Evolutionary conservation across 37 sponge, comb jelly and placozoan genomes (phyloP).

Genomic region (Mnemiopsis leidyi): DNA sequence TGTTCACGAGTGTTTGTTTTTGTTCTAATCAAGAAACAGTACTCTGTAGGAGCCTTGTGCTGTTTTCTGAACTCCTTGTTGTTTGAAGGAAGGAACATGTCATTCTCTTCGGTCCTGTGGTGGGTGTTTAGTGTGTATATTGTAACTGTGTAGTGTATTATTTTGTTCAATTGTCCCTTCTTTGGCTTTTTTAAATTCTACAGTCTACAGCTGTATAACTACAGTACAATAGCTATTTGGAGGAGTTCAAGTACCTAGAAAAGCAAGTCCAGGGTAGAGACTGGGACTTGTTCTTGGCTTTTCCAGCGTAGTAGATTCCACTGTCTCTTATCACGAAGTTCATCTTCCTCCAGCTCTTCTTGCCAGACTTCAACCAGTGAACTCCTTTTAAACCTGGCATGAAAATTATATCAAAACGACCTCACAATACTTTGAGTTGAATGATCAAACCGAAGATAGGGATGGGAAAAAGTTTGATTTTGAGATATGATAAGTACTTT

Average conservation of each 20-base stretch:
- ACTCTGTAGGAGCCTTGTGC: slow-evolving; percentile 61
- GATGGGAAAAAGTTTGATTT: too few species aligned
- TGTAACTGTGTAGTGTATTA: too few species aligned
- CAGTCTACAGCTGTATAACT: too few species aligned
- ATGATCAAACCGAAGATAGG: too few species aligned
- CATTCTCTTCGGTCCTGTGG: slow-evolving; percentile 59
- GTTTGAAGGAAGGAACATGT: slow-evolving; percentile 44
- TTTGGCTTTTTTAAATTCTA: too few species aligned
- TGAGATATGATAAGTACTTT: too few species aligned
- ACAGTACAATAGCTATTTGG: too few species aligned
- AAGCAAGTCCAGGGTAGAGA: slow-evolving; percentile 45
- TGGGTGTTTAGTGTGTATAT: too few species aligned
- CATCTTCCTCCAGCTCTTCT: slow-evolving; percentile 64
- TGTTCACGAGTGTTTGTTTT: slow-evolving; percentile 61
- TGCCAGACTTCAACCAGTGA: slow-evolving; percentile 48
- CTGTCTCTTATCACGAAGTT: slow-evolving; percentile 64
- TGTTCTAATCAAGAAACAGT: slow-evolving; percentile 51
- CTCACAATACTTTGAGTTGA: too few species aligned
- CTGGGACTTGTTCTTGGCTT: slow-evolving; percentile 45
- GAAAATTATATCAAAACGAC: too few species aligned
- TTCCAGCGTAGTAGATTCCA: slow-evolving; percentile 63
- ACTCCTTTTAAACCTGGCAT: slow-evolving; percentile 48
- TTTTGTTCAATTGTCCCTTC: too few species aligned
- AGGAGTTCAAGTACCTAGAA: too few species aligned
- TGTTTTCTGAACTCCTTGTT: slow-evolving; percentile 60